Base-by-base conservation (phyloP, 2,888 invertebrate species). In the Thera obeliscata region DNA sequence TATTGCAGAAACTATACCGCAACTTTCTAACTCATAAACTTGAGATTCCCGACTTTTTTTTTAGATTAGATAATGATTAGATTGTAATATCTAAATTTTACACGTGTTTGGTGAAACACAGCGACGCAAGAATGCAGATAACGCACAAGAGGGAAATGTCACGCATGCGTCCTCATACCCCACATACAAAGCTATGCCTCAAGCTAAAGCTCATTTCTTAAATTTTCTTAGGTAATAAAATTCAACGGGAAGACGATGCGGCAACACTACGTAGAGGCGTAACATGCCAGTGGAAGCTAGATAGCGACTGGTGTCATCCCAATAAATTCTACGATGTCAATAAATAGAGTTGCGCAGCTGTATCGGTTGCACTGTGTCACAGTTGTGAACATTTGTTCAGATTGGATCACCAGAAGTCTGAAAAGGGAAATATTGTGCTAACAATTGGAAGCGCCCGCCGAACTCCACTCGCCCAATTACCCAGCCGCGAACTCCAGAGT, bases 81-180 rank as follows among this genome's bases (percentile, higher is more conserved):
- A 22, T n/a, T 46, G 3, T 9, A 9, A 41, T 33, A 56, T 50
- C 22, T 41, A 8, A 35, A 43, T 63, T 33, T 36, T 8, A 48
- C 59, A 67, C 72, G 73, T 70, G 70, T 69, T 67, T n/a, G 58
- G 62, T 52, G 67, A 54, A 67, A 66, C 66, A 62, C 67, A 55
- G 58, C 70, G 58, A 57, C 66, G 69, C 63, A 71, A 71, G 72
- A 73, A 75, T 75, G 74, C 74, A 75, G 70, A 66, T 70, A 72
- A 65, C 67, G 70, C 67, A 66, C 66, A 61, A 58, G 60, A 66
- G 60, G 65, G 61, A 33, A 56, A 59, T 12, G 46, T 12, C 66
- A 63, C 74, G 74, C 74, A 73, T 75, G 74, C 69, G 73, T 66
- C 33, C 56, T 54, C 4, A n/a, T 61, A 66, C 56, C 48, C 56